phyloP scores from a whole-genome alignment of 2,888 invertebrate genomes.

The Pterostichus madidus region DNA sequence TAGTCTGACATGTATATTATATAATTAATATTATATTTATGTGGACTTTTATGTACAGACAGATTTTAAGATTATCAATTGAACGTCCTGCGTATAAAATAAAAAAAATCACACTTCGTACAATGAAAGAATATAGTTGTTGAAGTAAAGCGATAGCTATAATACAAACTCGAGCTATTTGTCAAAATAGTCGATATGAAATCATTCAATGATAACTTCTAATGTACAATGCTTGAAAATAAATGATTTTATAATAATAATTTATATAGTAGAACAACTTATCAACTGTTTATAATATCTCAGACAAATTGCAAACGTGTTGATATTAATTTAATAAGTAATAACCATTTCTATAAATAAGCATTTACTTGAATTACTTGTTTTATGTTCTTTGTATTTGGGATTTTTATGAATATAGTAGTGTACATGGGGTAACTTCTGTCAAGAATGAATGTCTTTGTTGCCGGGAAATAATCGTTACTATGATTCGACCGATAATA shows the following conservation, averaged over 20 bases:
- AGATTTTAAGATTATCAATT: constrained; percentile 61
- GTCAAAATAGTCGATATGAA: constrained; percentile 48
- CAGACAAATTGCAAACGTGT: constrained; percentile 58
- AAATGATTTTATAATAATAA: constrained; percentile 45
- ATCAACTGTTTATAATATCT: constrained; percentile 39
- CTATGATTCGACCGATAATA: constrained; percentile 40
- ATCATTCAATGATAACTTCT: constrained; percentile 52
- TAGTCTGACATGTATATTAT: constrained; percentile 64
- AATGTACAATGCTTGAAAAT: constrained; percentile 61
- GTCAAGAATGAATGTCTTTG: constrained; percentile 63
- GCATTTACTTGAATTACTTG: constrained; percentile 62
- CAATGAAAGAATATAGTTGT: constrained; percentile 46
- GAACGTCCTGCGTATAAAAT: constrained; percentile 66
- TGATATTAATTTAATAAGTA: constrained; percentile 60
- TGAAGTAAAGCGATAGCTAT: constrained; percentile 61
- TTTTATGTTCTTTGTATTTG: constrained; percentile 58
- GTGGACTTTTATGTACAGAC: constrained; percentile 67
- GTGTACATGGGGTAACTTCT: constrained; percentile 65
- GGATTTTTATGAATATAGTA: constrained; percentile 59
- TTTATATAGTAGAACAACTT: constrained; percentile 55
- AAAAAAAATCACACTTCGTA: constrained; percentile 61
- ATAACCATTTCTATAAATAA: constrained; percentile 64
- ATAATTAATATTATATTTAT: constrained; percentile 66
- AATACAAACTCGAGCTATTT: constrained; percentile 61
- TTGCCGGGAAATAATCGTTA: constrained; percentile 56